These are phyloP conservation scores for Taxidea taxus DNA, from an alignment of 2,113 vertebrate species.

Conservation along the genomic window DNA sequence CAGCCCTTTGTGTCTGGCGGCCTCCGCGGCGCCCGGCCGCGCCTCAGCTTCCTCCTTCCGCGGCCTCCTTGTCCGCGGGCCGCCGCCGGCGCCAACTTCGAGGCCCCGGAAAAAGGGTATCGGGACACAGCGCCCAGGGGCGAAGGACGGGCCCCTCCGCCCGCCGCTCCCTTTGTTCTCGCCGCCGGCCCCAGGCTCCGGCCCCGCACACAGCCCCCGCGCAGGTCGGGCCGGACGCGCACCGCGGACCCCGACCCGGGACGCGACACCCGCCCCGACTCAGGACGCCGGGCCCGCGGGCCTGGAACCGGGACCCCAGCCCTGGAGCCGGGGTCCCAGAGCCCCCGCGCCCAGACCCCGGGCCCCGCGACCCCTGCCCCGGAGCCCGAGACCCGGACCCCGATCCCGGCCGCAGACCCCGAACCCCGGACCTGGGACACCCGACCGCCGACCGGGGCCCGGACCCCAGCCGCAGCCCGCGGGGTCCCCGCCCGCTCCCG, in stretches of 20 bases:
- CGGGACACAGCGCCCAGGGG: neutral
- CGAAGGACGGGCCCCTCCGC: neutral
- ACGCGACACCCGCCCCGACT: no score
- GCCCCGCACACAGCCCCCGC: neutral
- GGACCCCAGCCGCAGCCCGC: neutral
- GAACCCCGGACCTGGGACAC: neutral
- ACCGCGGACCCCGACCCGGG: neutral
- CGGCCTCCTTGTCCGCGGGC: neutral
- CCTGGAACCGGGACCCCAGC: neutral
- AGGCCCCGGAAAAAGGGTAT: neutral
- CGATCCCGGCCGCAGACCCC: neutral
- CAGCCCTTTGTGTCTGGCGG: constrained; percentile 18
- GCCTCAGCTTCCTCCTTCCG: constrained; percentile 43
- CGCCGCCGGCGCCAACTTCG: neutral
- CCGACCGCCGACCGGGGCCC: neutral
- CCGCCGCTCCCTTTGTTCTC: constrained; percentile 6
- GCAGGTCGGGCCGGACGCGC: neutral
- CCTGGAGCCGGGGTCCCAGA: neutral
- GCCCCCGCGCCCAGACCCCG: neutral
- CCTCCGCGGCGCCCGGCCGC: neutral
- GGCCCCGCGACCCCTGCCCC: neutral
- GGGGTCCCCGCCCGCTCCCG: constrained; percentile 9
- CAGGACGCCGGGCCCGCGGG: neutral
- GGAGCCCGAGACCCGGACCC: neutral
- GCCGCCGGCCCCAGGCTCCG: neutral